Base-by-base conservation (phyloP, 2,113 vertebrate genomes). In the Thermophis baileyi region DNA sequence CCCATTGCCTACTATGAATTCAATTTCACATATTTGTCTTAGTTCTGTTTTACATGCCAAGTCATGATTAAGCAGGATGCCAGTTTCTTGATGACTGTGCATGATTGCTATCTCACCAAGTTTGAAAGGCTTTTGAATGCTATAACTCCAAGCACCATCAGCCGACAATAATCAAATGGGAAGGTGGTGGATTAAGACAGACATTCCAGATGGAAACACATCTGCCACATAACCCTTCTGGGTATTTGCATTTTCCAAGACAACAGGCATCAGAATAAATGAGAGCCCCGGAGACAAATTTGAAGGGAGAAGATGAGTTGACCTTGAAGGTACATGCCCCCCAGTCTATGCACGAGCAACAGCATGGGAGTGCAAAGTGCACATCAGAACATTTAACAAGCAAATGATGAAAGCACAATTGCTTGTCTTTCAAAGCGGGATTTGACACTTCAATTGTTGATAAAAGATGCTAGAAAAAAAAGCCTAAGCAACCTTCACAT, bases 331-430 rank as follows among this genome's bases (percentile, higher is more conserved):
- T n/a, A 40, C 60, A 50, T 81, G 22, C 25, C 53, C 27, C 53
- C 9, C 2, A 44, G 16, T 92, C 57, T 25, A 24, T 81, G 24
- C 86, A 54, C 10, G 24, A 92, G 50, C 35, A 87, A 87, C 86
- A 24, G 6, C 63, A 47, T 85, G 51, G 51, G 40, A 89, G 51
- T n/a, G 20, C 87, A 89, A 92, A 92, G 91, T 81, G 50, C 27
- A 47, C 12, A 40, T 57, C 60, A 92, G 35, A 85, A 55, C 91
- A 85, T 89, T 89, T 92, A 81, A 92, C 47, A 81, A 89, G 60
- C 46, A 88, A 92, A 69, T 89, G 88, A 92, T 92, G 69, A 81
- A 54, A 92, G 60, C 35, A 55, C 25, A 92, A 92, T 46, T 85
- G 40, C 27, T 85, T 46, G 10, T 27, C 74, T 46, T 55, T 18